Conservation (phyloP, 2,113 vertebrate species). For the Prochilodus magdalenae region DNA sequence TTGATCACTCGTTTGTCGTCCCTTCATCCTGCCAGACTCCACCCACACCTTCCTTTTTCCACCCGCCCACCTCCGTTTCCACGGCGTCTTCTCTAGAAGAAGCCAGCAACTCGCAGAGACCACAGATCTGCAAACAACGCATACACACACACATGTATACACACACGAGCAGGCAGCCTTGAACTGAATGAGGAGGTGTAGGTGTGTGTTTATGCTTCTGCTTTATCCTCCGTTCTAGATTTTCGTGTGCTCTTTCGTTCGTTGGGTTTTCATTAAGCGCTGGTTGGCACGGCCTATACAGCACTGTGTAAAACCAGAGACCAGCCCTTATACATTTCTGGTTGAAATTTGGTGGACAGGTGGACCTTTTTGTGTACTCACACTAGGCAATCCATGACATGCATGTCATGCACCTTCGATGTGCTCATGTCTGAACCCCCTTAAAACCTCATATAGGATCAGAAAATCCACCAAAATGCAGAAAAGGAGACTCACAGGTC, state of each 20-base stretch:
- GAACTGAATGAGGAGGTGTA: neutral
- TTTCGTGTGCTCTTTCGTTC: too few species aligned
- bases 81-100: neutral
- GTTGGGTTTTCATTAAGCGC: neutral
- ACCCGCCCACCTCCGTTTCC: neutral
- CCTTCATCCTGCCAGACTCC: slow-evolving; percentile 5
- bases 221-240: neutral
- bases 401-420: too few species aligned
- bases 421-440: too few species aligned
- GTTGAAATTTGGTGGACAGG: too few species aligned
- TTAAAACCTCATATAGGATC: too few species aligned
- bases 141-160: neutral
- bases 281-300: too few species aligned
- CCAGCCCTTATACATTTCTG: too few species aligned
- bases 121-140: neutral
- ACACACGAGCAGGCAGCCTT: neutral
- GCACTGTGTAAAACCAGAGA: too few species aligned
- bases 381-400: too few species aligned
- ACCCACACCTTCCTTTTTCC: neutral
- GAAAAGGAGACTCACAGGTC: too few species aligned
- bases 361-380: too few species aligned
- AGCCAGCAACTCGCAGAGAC: neutral
- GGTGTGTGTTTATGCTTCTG: neutral
- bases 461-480: too few species aligned
- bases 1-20: neutral